phyloP scores from a whole-genome alignment of 2,888 invertebrate genomes.

The Cyclophora albipunctata region DNA sequence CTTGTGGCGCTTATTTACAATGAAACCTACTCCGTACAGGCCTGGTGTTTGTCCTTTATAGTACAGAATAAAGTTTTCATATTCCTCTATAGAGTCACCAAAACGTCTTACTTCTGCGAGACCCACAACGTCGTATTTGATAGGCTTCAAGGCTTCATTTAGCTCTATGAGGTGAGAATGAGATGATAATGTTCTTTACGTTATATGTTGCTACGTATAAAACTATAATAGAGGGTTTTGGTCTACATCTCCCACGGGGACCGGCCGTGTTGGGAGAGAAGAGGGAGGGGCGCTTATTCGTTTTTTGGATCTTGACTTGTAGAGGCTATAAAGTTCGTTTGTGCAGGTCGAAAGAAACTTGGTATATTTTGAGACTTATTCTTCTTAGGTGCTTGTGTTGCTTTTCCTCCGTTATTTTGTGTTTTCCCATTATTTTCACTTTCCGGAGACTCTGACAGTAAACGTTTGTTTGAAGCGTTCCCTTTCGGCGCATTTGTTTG shows the following conservation, averaged over 20 bases:
- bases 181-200: conserved; percentile 1
- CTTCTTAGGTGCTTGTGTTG: too few species aligned
- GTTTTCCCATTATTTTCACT: too few species aligned
- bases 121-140: not conserved
- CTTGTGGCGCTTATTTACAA: conserved; percentile 2
- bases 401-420: too few species aligned
- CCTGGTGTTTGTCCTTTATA: conserved; percentile 2
- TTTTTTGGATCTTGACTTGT: too few species aligned
- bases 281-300: too few species aligned
- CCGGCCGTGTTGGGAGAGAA: conserved; percentile 10
- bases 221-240: conserved; percentile 14
- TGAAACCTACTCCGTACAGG: conserved; percentile 1
- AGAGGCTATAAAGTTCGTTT: too few species aligned
- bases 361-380: too few species aligned
- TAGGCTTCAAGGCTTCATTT: not conserved
- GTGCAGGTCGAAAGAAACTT: too few species aligned
- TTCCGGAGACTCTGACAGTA: too few species aligned
- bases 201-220: conserved; percentile 2
- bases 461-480: too few species aligned
- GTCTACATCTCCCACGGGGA: conserved; percentile 12
- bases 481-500: too few species aligned
- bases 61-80: conserved; percentile 1
- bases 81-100: not conserved
- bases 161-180: not conserved
- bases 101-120: not conserved